Base-by-base conservation (phyloP, 2,797 vertebrate genomes). In the Momotus momota region DNA sequence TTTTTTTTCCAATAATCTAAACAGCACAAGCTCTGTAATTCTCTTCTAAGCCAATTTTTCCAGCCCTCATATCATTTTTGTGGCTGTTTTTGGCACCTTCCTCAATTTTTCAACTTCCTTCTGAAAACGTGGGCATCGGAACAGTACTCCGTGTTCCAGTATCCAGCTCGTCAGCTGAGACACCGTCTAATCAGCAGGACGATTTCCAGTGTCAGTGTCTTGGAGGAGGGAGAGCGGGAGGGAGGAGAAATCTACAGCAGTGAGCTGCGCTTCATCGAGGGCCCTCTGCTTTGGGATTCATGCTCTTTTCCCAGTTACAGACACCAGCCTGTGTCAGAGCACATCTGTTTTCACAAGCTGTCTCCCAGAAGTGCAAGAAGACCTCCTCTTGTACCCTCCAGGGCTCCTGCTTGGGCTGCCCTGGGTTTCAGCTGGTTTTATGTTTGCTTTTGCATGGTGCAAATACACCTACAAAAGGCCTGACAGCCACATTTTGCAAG, bases 61-160 rank as follows among this genome's bases (percentile, higher is more conserved):
- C 74, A 93, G 87, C 73, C 48, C 48, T 19, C 25, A 7, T 83
- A 81, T 96, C 70, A 65, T 93, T 96, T 93, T 43, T 88, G 86
- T 77, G 93, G 93, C 94, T 96, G 87, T 33, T 93, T 95, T 96
- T 95, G 95, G 96, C 95, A 94, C 64, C 74, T 83, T 91, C 94
- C 90, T 94, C 93, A 77, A 80, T 96, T 96, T 97, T 95, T 97
- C 93, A 92, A 94, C 93, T 96, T 96, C 94, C 95, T 92, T 55
- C 92, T 96, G 88, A 95, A 96, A 96, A 95, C 64, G 94, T 94
- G 95, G 95, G 95, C 96, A 95, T 66, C 73, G 49, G 93, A 90
- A 94, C 94, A 95, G 95, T 33, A 96, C 95, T 94, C 67, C 0
- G 7, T 93, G 93, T 94, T 96, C 96, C 95, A 93, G 88, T 70